Evolutionary conservation across 2,797 vertebrate species (phyloP).

Genomic region (Lacerta viridis): DNA sequence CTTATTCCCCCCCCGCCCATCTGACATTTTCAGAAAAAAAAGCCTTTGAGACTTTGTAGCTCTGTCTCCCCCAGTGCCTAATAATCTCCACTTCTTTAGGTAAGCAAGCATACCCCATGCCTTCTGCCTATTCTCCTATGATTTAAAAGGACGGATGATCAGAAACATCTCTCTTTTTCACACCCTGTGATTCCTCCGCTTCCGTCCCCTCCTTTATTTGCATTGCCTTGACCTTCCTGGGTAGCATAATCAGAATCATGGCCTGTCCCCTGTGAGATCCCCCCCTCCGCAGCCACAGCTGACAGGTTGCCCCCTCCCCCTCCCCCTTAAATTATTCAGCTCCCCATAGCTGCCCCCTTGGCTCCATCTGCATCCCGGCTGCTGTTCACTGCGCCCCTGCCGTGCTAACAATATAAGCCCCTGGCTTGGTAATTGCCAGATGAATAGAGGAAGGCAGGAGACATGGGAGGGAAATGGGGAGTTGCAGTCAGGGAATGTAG

Average conservation of each 20-base stretch:
- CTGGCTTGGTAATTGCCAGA: conserved; percentile 50
- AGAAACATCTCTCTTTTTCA: conserved; percentile 10
- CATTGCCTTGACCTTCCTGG: conserved; percentile 48
- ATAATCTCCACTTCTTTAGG: not conserved
- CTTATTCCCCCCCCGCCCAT: not conserved
- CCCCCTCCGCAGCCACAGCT: conserved; percentile 7
- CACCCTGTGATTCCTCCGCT: not conserved
- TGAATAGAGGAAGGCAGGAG: conserved; percentile 46
- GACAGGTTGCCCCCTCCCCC: conserved; percentile 43
- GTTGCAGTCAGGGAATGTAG: conserved; percentile 11
- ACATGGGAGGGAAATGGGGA: conserved; percentile 32
- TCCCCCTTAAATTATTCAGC: conserved; percentile 36
- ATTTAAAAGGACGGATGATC: not conserved
- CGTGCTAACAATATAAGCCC: conserved; percentile 50
- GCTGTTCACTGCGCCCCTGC: conserved; percentile 39
- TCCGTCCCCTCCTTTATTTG: conserved; percentile 7
- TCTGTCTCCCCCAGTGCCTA: not conserved
- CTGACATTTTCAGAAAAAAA: not conserved
- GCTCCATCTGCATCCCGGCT: conserved; percentile 49
- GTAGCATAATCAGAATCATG: conserved; percentile 43
- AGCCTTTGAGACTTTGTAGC: not conserved
- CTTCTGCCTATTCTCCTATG: not conserved
- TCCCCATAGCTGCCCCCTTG: conserved; percentile 35
- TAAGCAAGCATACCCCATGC: not conserved
- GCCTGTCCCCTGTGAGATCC: conserved; percentile 37